phyloP scores from a whole-genome alignment of 2,113 vertebrate species.

The Athene cunicularia region DNA sequence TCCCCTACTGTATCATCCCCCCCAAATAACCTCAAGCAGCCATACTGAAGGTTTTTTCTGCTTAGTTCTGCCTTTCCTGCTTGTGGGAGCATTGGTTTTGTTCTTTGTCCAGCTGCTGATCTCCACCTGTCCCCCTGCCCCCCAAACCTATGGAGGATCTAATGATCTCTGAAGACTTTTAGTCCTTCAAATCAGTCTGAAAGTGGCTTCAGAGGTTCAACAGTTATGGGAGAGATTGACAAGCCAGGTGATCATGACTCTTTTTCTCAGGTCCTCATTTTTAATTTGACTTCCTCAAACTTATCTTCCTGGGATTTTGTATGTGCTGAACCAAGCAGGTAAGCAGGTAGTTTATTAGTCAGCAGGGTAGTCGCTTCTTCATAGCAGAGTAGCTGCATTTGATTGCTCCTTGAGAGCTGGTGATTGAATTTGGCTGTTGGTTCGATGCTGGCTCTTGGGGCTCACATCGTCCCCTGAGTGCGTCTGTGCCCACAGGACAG shows the following conservation, averaged over 20 bases:
- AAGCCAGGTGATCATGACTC: not conserved
- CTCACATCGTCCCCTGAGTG: accelerated
- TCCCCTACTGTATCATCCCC: not conserved
- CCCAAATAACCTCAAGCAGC: not conserved
- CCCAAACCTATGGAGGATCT: not conserved
- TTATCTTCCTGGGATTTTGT: not conserved
- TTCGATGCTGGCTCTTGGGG: not conserved
- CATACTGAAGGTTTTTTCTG: not conserved
- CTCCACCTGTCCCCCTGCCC: not conserved
- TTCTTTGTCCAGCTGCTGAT: not conserved
- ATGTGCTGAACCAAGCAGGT: not conserved
- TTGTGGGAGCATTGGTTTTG: not conserved
- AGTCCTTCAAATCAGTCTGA: not conserved
- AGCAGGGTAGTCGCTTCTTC: not conserved
- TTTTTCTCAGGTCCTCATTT: not conserved
- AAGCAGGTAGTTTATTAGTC: not conserved
- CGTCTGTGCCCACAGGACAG: not conserved
- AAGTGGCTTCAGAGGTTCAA: not conserved
- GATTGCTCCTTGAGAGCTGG: not conserved
- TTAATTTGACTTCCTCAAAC: not conserved
- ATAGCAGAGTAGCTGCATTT: not conserved
- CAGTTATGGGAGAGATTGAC: not conserved
- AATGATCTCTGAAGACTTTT: not conserved
- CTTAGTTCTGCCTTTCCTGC: not conserved
- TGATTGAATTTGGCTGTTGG: not conserved